Conservation (phyloP, 1,140 invertebrate genomes). For the Nasonia vitripennis region DNA sequence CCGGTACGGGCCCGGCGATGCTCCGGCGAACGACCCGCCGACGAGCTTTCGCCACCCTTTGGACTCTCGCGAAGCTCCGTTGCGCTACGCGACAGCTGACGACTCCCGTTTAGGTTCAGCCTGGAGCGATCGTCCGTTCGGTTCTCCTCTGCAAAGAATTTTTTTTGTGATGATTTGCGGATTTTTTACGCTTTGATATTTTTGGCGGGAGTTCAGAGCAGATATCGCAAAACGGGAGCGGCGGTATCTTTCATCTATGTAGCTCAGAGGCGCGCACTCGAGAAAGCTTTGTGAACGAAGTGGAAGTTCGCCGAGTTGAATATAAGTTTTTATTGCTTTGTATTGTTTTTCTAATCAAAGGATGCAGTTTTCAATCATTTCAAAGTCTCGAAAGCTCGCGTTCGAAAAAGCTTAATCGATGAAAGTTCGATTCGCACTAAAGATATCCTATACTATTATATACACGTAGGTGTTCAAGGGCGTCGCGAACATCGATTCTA, state of each 20-base stretch:
- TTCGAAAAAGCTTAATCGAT: neutral
- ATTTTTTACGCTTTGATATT: too few species aligned
- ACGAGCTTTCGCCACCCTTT: conserved; percentile 50
- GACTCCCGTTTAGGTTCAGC: conserved; percentile 67
- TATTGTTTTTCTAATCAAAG: neutral
- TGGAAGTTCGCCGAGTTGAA: neutral
- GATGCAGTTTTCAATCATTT: neutral
- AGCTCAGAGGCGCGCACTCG: too few species aligned
- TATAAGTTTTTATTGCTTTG: neutral
- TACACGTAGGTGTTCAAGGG: neutral
- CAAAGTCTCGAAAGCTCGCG: too few species aligned
- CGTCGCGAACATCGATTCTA: neutral
- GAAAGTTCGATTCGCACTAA: neutral
- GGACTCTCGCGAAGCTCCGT: conserved; percentile 68
- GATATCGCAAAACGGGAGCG: too few species aligned
- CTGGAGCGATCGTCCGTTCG: conserved; percentile 44
- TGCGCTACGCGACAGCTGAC: conserved; percentile 72
- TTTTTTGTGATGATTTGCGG: neutral
- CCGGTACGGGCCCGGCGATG: conserved; percentile 49
- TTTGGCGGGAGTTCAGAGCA: too few species aligned
- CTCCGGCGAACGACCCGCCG: conserved; percentile 55
- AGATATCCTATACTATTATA: neutral
- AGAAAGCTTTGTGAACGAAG: too few species aligned
- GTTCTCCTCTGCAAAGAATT: neutral
- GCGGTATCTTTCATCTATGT: too few species aligned